These are phyloP conservation scores for Anguilla marmorata DNA, from an alignment of 2,797 vertebrate genomes.

Conservation along the genomic window DNA sequence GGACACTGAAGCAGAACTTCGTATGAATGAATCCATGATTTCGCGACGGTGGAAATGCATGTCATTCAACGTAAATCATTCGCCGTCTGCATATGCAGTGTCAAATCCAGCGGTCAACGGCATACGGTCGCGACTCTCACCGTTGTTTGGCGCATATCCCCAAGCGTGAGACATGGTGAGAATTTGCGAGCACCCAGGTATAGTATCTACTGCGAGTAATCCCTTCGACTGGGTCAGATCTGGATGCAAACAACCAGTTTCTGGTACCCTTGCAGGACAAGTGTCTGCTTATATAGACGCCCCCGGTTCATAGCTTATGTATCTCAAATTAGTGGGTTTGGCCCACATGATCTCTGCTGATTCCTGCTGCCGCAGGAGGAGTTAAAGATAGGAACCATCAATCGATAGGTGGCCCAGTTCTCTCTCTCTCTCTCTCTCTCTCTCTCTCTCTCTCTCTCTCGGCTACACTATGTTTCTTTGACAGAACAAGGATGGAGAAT, in stretches of 20 bases:
- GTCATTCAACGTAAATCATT: not conserved
- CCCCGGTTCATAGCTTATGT: slow-evolving; percentile 14
- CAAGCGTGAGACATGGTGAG: slow-evolving; percentile 68
- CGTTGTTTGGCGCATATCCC: slow-evolving; percentile 70
- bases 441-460: not conserved
- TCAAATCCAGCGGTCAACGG: not conserved
- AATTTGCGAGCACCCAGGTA: not conserved
- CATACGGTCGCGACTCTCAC: slow-evolving; percentile 55
- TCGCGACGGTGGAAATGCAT: not conserved
- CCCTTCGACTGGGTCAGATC: slow-evolving; percentile 21
- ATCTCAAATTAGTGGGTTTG: slow-evolving; percentile 47
- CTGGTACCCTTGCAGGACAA: slow-evolving; percentile 25
- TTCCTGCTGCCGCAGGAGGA: slow-evolving; percentile 38
- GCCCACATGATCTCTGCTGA: slow-evolving; percentile 41
- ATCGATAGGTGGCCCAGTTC: not conserved
- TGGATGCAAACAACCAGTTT: slow-evolving; percentile 23
- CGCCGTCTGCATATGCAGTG: not conserved
- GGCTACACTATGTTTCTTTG: not conserved
- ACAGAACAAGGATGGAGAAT: not conserved
- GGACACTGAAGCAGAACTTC: not conserved
- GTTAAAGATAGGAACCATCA: slow-evolving; percentile 21
- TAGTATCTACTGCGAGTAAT: not conserved
- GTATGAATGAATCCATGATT: not conserved
- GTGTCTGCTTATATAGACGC: slow-evolving; percentile 51
- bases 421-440: not conserved